phyloP scores from a whole-genome alignment of 1,140 invertebrate genomes.

The Reticulitermes speratus region DNA sequence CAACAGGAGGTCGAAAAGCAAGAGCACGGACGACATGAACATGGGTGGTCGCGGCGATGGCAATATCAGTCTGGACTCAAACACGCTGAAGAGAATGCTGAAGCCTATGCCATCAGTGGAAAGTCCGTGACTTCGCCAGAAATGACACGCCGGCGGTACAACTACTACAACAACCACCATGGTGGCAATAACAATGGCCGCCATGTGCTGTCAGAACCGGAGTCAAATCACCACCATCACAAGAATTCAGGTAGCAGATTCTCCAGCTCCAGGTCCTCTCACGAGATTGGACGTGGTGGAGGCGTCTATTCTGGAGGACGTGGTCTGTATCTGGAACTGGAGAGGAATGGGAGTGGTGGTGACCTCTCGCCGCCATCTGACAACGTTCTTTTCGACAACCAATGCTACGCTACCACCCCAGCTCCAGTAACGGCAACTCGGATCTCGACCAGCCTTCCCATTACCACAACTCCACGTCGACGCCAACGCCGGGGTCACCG shows the following conservation, averaged over 20 bases:
- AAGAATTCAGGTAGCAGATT: constrained; percentile 42
- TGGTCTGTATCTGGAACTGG: constrained; percentile 78
- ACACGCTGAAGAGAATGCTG: constrained; percentile 88
- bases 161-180: constrained; percentile 57
- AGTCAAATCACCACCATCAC: constrained; percentile 46
- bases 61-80: constrained; percentile 67
- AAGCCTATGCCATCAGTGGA: constrained; percentile 84
- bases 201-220: constrained; percentile 54
- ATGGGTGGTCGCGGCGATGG: constrained; percentile 41
- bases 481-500: constrained; percentile 77
- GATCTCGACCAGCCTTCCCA: constrained; percentile 73
- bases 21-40: constrained; percentile 85
- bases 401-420: constrained; percentile 89
- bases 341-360: constrained; percentile 61
- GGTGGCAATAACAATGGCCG: constrained; percentile 52
- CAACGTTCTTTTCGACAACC: constrained; percentile 90
- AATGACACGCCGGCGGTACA: constrained; percentile 71
- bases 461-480: constrained; percentile 54
- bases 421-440: constrained; percentile 86
- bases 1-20: constrained; percentile 70
- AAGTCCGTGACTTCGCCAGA: constrained; percentile 84
- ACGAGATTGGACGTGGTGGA: constrained; percentile 58
- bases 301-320: constrained; percentile 48
- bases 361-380: constrained; percentile 86
- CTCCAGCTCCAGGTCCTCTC: constrained; percentile 56